Conservation (phyloP, 2,113 vertebrate genomes). For the Hyla sarda region DNA sequence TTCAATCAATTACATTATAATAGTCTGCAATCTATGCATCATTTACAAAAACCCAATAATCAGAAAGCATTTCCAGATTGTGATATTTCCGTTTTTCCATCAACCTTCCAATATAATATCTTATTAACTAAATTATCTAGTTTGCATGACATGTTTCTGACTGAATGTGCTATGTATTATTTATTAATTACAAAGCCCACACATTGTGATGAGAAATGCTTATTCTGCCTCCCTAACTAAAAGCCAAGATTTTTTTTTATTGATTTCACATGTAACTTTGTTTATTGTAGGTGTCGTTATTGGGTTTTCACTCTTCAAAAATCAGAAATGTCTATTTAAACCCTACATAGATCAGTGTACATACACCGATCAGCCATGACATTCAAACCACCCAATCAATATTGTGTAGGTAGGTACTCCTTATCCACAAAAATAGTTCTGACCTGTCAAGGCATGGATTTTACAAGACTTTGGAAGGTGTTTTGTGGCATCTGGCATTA, state of each 20-base stretch:
- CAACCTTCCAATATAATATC: constrained; percentile 38
- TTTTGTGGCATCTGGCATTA: too few species aligned
- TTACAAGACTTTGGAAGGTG: too few species aligned
- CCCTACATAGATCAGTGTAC: background rate
- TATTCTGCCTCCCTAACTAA: constrained; percentile 2
- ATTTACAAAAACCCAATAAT: constrained; percentile 58
- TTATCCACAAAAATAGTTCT: too few species aligned
- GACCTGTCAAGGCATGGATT: too few species aligned
- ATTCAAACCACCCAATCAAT: background rate
- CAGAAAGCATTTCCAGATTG: constrained; percentile 52
- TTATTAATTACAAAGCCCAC: constrained; percentile 32
- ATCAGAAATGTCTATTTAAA: background rate
- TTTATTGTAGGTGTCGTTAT: background rate
- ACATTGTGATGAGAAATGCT: background rate
- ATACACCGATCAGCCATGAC: background rate
- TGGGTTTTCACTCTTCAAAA: background rate
- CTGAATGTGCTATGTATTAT: constrained; percentile 39
- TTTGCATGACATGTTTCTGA: constrained; percentile 11
- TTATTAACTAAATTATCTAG: constrained; percentile 48
- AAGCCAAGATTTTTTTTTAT: background rate
- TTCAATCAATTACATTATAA: constrained; percentile 58
- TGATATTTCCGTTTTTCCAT: constrained; percentile 38
- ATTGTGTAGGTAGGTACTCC: background rate
- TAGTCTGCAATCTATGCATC: constrained; percentile 59
- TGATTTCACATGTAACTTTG: background rate